phyloP scores from a whole-genome alignment of 2,888 invertebrate species.

The Melipona bicolor region DNA sequence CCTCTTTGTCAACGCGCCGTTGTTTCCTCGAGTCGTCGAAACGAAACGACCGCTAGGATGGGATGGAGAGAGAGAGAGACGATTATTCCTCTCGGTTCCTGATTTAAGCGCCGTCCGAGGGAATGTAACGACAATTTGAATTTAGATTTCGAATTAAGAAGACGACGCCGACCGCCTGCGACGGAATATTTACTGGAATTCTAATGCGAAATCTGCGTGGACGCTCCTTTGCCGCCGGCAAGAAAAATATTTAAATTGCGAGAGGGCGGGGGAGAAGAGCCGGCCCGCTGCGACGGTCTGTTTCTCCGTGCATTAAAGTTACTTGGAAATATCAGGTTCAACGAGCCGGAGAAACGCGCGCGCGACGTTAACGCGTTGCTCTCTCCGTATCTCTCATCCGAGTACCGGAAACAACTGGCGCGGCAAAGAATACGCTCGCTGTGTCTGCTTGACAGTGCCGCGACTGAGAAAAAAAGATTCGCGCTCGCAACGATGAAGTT shows the following conservation, averaged over 20 bases:
- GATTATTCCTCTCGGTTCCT: conserved; percentile 14
- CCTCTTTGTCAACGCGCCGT: conserved; percentile 12
- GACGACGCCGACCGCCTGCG: conserved; percentile 22
- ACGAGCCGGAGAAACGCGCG: conserved; percentile 40
- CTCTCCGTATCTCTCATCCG: not conserved
- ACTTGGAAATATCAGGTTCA: conserved; percentile 44
- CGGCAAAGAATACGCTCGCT: conserved; percentile 9
- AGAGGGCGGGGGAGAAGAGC: not conserved
- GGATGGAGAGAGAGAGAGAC: not conserved
- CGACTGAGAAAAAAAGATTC: not conserved
- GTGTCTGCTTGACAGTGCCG: not conserved
- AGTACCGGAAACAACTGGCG: not conserved
- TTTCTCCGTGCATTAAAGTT: conserved; percentile 40
- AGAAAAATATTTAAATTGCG: conserved; percentile 59
- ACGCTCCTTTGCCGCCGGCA: not conserved
- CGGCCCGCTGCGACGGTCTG: conserved; percentile 8
- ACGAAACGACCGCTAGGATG: not conserved
- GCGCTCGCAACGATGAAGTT: not conserved
- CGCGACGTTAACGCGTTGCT: conserved; percentile 33
- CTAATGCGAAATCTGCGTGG: conserved; percentile 36
- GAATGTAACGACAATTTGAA: conserved; percentile 53
- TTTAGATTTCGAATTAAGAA: conserved; percentile 55
- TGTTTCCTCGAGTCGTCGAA: not conserved
- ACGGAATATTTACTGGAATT: conserved; percentile 48
- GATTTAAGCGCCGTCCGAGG: conserved; percentile 33